phyloP scores from a whole-genome alignment of 2,113 vertebrate genomes.

The Emydocephalus ijimae region DNA sequence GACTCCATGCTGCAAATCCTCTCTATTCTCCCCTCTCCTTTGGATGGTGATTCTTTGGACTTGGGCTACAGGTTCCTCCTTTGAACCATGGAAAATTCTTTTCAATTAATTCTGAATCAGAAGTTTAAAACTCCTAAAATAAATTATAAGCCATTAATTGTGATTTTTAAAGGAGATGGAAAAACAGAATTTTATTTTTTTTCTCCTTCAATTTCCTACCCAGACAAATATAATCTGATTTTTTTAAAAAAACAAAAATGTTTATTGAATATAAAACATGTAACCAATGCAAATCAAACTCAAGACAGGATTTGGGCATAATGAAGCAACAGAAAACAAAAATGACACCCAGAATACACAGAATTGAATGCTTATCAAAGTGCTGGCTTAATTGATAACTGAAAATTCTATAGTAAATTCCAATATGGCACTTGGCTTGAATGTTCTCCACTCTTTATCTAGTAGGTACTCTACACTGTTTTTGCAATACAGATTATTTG shows the following conservation, averaged over 20 bases:
- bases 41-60: not conserved
- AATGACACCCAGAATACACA: not conserved
- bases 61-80: not conserved
- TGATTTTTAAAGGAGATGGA: not conserved
- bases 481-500: constrained; percentile 5
- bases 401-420: constrained; percentile 26
- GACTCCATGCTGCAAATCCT: not conserved
- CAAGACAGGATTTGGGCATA: not conserved
- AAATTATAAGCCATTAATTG: not conserved
- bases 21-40: not conserved
- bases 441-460: not conserved
- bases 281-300: not conserved
- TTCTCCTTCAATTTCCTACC: not conserved
- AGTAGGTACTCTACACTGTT: not conserved
- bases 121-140: not conserved
- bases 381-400: not conserved
- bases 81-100: not conserved
- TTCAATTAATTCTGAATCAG: not conserved
- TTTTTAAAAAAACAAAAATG: not conserved
- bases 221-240: not conserved
- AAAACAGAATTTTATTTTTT: constrained; percentile 11
- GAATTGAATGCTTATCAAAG: not conserved
- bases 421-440: not conserved
- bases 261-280: not conserved
- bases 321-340: not conserved